Evolutionary conservation across 2,113 vertebrate species (phyloP), one percentile per base, ranked within the genome.

Genomic region (Varanus salvator): DNA sequence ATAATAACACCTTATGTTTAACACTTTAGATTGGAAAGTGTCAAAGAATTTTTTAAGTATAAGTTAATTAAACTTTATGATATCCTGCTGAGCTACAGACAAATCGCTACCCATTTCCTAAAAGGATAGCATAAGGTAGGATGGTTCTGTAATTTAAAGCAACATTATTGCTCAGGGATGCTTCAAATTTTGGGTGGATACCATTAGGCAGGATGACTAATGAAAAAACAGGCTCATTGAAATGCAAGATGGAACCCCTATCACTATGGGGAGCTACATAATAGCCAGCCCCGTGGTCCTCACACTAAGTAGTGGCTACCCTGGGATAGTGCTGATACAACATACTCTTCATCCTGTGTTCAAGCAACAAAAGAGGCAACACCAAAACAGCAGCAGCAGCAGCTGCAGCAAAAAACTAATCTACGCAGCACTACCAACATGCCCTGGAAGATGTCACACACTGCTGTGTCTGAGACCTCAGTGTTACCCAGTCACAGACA

Each of bases 91-190:
- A 91, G 86, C 54, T 84, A 84, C 74, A 92, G 93, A 95, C 92
- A 84, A 84, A 83, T 94, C 94, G 95, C 94, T 96, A 93, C 89
- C 93, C 94, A 92, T 96, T 95, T 95, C 89, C 60, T 29, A 84
- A 78, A 88, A 75, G 74, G 21, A 84, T 76, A 88, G 34, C 11
- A 75, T 84, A 25, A 87, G 44, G 64, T 72, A 74, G 21, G 19
- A 19, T 44, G 75, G 0, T 25, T 29, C 50, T 60, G 21, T 31
- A 57, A 57, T 87, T 84, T 84, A 64, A 69, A 84, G 44, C 69
- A 54, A n/a, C 21, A n/a, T 75, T n/a, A 25, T 14, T 77, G 64
- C 69, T 54, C 57, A 69, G 64, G 76, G 75, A 21, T 60, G n/a
- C 9, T 31, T 80, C 71, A 34, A 8, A 85, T 85, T 80, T 54